Percentiles rank a stretch among this genome's conserved stretches.
phyloP scores from a whole-genome alignment of 2,113 vertebrate species.

The Anguilla rostrata region DNA sequence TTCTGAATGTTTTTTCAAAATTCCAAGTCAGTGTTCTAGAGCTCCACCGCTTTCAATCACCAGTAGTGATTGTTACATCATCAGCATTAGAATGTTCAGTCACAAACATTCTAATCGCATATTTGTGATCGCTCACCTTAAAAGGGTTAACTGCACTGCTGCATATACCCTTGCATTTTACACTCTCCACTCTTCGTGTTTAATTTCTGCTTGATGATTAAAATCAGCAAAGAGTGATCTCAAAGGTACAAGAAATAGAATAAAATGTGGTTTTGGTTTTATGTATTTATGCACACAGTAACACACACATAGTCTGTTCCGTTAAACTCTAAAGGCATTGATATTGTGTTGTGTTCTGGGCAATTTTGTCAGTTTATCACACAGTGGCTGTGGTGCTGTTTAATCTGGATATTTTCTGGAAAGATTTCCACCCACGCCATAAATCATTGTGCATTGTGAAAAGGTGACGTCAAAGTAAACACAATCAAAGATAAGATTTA shows the following conservation, averaged over 20 bases:
- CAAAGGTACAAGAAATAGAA: neutral
- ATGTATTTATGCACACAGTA: neutral
- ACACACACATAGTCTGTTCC: neutral
- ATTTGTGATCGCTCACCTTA: slow-evolving; percentile 26
- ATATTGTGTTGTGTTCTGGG: neutral
- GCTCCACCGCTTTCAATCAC: too few relatives aligned
- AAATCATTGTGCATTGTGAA: slow-evolving; percentile 15
- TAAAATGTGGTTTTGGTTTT: neutral
- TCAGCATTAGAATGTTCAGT: too few relatives aligned
- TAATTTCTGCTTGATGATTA: slow-evolving; percentile 36
- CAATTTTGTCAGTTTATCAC: neutral
- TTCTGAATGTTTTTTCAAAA: neutral
- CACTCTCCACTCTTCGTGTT: slow-evolving; percentile 40
- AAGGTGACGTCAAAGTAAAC: slow-evolving; percentile 21
- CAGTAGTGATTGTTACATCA: too few relatives aligned
- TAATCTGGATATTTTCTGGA: neutral
- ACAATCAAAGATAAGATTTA: slow-evolving; percentile 9
- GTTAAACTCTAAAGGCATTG: neutral
- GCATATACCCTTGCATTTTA: slow-evolving; percentile 49
- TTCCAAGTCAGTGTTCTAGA: neutral
- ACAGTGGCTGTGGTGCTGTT: neutral
- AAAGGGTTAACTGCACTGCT: slow-evolving; percentile 43
- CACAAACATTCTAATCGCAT: neutral
- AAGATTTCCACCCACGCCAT: neutral
- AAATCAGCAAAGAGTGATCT: neutral